Evolutionary conservation across 2,888 invertebrate genomes (phyloP), one percentile per base, ranked within the genome.

Genomic region (Odontothrips loti): DNA sequence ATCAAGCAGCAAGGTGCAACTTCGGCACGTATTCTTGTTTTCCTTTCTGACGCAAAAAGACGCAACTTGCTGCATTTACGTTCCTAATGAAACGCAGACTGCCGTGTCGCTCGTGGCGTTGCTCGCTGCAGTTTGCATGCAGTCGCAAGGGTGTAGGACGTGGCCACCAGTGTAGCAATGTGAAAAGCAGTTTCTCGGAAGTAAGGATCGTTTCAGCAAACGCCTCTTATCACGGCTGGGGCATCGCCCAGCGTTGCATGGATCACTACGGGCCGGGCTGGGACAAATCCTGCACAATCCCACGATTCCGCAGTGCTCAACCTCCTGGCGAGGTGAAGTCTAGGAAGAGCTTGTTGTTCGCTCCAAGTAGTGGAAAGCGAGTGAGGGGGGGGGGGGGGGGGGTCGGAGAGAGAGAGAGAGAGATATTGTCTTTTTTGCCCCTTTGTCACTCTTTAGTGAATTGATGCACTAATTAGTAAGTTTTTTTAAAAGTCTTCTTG

Each of bases 191-290:
- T 75, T 75, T 75, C 68, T 75, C 68, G 68, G 68, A 75, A 75
- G 68, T 75, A 75, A 27, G 68, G 68, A 75, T 75, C 68, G 68
- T 75, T 75, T 75, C 68, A 75, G 68, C 68, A 75, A 75, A 75
- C 68, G 68, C 68, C 68, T 75, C 68, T 75, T 75, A 75, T 75
- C 68, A 75, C 27, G 23, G 68, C 68, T n/a, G 23, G 68, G 68
- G 23, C 68, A 75, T 75, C 68, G 68, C 68, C 68, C 68, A 23
- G 68, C 68, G 9, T 68, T 27, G 68, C 68, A 75, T 75, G 68
- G 68, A 75, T 75, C 68, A 75, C 68, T 43, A 43, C 68, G 68
- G n/a, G 68, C 68, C 27, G 23, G 23, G 27, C 23, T 9, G 23
- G 68, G 68, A 75, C 68, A 75, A 75, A 75, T 75, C 68, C 68